These are phyloP conservation scores for Macroglossus sobrinus DNA, from an alignment of 2,113 vertebrate species.

Conservation along the genomic window DNA sequence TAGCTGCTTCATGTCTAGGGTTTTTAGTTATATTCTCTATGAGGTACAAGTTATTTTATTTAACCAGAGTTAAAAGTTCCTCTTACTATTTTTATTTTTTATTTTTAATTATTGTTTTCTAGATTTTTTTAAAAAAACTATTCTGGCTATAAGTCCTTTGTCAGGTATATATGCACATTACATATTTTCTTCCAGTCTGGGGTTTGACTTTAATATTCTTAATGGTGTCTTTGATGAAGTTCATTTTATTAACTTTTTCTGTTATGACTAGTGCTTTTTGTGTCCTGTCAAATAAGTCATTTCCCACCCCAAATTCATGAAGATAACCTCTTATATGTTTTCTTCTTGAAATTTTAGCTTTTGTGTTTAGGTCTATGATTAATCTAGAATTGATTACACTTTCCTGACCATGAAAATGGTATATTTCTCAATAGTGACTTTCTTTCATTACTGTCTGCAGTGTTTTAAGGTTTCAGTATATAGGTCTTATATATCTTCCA, in stretches of 20 bases:
- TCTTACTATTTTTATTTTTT: background rate
- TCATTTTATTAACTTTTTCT: background rate
- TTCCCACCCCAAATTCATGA: background rate
- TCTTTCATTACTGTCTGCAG: background rate
- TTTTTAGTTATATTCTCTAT: background rate
- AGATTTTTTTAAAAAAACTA: background rate
- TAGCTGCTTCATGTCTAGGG: background rate
- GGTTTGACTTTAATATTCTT: background rate
- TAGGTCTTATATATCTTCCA: background rate
- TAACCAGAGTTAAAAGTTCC: background rate
- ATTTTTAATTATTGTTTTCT: background rate
- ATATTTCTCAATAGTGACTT: background rate
- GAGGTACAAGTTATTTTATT: background rate
- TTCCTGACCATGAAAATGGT: background rate
- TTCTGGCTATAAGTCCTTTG: background rate
- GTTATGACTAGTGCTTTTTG: background rate
- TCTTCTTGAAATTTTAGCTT: background rate
- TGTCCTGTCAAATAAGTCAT: background rate
- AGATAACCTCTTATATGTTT: background rate
- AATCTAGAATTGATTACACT: background rate
- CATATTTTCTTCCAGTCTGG: background rate
- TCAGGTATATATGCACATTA: background rate
- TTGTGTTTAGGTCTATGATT: background rate
- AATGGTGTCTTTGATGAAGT: background rate
- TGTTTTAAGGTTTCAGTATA: background rate